These are phyloP conservation scores for Scolopax mira DNA, from an alignment of 2,113 vertebrate genomes.

Conservation along the genomic window DNA sequence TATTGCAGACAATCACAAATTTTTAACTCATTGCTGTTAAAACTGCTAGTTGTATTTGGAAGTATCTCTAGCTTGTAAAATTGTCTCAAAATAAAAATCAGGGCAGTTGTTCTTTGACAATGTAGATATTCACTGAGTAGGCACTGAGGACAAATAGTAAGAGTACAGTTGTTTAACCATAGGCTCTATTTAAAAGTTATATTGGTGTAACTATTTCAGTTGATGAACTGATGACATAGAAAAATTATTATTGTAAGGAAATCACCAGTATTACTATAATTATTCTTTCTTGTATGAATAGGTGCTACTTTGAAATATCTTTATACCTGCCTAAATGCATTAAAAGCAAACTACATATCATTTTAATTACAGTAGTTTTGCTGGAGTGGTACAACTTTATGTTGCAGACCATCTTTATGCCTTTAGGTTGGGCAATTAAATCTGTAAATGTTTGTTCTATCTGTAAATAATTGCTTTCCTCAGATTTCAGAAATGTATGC, in stretches of 20 bases:
- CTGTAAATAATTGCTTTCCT: neutral
- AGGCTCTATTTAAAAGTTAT: neutral
- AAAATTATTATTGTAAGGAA: neutral
- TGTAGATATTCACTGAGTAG: neutral
- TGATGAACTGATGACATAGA: neutral
- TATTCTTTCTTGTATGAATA: neutral
- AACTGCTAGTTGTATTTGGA: neutral
- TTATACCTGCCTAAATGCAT: neutral
- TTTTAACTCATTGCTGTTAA: neutral
- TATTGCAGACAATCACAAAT: neutral
- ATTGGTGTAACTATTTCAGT: neutral
- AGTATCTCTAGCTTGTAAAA: neutral
- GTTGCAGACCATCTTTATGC: neutral
- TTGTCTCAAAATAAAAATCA: neutral
- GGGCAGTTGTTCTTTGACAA: neutral
- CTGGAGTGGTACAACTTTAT: neutral
- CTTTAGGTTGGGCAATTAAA: neutral
- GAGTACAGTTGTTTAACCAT: neutral
- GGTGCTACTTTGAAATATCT: neutral
- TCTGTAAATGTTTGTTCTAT: neutral
- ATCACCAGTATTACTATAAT: neutral
- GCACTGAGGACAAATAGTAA: neutral
- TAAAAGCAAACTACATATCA: neutral
- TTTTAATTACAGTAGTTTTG: neutral
- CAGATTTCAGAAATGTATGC: neutral